Conservation (phyloP, 2,888 invertebrate species). For the Phorcus lineatus region DNA sequence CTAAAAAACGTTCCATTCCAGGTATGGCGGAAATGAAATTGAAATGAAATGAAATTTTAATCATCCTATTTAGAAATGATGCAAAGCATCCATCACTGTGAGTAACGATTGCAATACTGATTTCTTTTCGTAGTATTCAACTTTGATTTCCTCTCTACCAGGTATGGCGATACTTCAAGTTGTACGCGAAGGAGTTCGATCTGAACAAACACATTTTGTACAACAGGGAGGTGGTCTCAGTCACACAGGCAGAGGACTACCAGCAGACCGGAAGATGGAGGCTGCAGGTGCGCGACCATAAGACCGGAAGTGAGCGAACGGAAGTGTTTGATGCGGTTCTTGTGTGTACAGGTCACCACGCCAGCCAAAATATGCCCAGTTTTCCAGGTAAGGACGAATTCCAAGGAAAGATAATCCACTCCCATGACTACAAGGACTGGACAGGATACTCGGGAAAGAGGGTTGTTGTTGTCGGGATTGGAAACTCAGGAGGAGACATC, state of each 20-base stretch:
- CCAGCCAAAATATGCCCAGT: constrained; percentile 52
- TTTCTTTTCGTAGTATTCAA: too few species aligned
- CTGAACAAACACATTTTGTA: constrained; percentile 66
- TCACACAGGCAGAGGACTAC: constrained; percentile 51
- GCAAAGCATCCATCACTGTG: too few species aligned
- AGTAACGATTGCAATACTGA: too few species aligned
- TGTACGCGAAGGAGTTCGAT: constrained; percentile 70
- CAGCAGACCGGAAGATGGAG: constrained; percentile 65
- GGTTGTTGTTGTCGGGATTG: constrained; percentile 77
- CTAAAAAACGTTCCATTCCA: too few species aligned
- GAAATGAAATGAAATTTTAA: too few species aligned
- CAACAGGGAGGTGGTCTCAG: constrained; percentile 59
- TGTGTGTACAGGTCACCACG: constrained; percentile 69
- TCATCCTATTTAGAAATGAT: too few species aligned
- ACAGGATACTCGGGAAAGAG: constrained; percentile 67
- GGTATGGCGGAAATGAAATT: too few species aligned
- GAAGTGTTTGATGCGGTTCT: constrained; percentile 63
- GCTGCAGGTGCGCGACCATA: constrained; percentile 50
- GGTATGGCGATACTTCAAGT: constrained; percentile 66
- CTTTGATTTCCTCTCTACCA: neutral
- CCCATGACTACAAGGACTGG: constrained; percentile 65
- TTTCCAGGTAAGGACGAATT: constrained; percentile 62
- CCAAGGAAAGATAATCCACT: constrained; percentile 64
- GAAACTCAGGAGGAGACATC: constrained; percentile 77
- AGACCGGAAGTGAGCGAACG: constrained; percentile 43